Evolutionary conservation across 1,140 invertebrate genomes (phyloP).

Genomic region (Drosophila micromelanica): DNA sequence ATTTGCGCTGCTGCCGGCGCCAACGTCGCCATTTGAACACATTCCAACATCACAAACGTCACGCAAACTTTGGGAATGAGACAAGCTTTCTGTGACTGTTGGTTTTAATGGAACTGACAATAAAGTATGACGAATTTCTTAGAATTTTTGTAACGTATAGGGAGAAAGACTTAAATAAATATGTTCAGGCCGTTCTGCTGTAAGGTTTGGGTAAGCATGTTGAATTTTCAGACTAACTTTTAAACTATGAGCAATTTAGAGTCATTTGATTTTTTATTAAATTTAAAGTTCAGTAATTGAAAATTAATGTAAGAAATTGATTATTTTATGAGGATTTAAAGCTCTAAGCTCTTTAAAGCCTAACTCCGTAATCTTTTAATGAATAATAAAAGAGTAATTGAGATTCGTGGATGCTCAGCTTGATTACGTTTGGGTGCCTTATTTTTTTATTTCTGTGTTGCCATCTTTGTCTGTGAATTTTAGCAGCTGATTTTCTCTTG

Average conservation of each 20-base stretch:
- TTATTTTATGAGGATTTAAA: too few species aligned
- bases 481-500: conserved; percentile 69
- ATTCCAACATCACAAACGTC: conserved; percentile 64
- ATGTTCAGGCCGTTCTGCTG: neutral
- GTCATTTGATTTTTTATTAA: too few species aligned
- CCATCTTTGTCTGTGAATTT: conserved; percentile 65
- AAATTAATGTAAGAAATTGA: too few species aligned
- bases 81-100: conserved; percentile 26
- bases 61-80: conserved; percentile 34
- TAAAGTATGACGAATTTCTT: conserved; percentile 39
- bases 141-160: conserved; percentile 22
- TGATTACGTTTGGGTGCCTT: conserved; percentile 21
- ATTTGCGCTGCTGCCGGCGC: conserved; percentile 58
- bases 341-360: too few species aligned
- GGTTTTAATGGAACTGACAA: conserved; percentile 42
- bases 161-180: conserved; percentile 10
- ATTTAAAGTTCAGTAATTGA: too few species aligned
- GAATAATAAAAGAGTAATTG: neutral
- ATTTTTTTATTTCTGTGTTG: conserved; percentile 35
- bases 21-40: conserved; percentile 58
- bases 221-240: too few species aligned
- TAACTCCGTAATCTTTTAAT: neutral
- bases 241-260: too few species aligned
- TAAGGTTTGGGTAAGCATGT: neutral
- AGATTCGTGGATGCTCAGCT: neutral